Evolutionary conservation across 2,113 vertebrate genomes (phyloP).

Genomic region (Pungitius pungitius): DNA sequence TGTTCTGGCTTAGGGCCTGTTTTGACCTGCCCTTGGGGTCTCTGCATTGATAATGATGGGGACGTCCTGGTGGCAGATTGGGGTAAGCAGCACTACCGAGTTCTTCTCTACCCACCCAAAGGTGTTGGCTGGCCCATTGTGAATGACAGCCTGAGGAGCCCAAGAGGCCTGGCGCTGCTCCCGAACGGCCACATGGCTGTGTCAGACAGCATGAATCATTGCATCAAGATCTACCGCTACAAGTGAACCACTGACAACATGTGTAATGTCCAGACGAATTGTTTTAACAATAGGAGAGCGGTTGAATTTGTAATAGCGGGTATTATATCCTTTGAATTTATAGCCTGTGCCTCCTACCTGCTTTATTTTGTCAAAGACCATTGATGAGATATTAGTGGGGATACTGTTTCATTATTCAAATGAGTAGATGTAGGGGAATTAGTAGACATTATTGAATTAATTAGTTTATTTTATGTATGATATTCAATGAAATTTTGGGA

Average conservation of each 20-base stretch:
- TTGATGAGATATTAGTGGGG: neutral
- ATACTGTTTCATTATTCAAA: constrained; percentile 1
- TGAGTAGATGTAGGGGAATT: neutral
- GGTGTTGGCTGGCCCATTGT: constrained; percentile 76
- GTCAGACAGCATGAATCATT: constrained; percentile 86
- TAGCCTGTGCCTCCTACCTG: constrained; percentile 26
- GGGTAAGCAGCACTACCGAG: constrained; percentile 76
- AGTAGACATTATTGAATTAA: neutral
- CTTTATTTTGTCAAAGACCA: constrained; percentile 1
- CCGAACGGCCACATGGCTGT: constrained; percentile 79
- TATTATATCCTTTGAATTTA: neutral
- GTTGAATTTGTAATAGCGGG: constrained; percentile 14
- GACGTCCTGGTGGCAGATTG: constrained; percentile 84
- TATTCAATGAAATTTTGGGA: neutral
- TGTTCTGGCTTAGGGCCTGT: constrained; percentile 78
- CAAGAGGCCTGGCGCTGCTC: constrained; percentile 80
- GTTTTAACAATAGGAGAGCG: neutral
- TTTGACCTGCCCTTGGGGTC: constrained; percentile 83
- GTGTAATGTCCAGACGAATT: constrained; percentile 1
- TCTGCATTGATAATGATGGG: constrained; percentile 81
- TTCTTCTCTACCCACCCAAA: constrained; percentile 78
- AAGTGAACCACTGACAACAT: constrained; percentile 58
- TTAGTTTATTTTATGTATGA: constrained; percentile 3
- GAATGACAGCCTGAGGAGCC: constrained; percentile 76
- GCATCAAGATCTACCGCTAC: constrained; percentile 84